A percentile compares a stretch with the other conserved stretches of the same genome.
Conservation (phyloP, 2,113 vertebrate species). For the Hemibagrus wyckioides region DNA sequence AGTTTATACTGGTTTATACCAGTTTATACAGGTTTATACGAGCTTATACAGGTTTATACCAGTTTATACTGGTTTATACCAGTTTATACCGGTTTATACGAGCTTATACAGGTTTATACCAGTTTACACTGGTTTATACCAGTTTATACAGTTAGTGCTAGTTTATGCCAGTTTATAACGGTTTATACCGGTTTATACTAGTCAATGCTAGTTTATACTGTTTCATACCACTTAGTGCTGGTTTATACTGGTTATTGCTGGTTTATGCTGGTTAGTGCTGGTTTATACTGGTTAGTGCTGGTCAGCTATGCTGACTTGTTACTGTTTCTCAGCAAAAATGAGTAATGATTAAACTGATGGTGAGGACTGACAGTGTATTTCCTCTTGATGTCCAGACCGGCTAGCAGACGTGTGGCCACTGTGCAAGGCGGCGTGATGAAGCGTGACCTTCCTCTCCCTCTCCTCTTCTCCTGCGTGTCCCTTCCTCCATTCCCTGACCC, state of each 20-base stretch:
- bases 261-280: neutral
- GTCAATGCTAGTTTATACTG: too few relatives aligned
- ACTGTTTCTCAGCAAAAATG: neutral
- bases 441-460: conserved; percentile 37
- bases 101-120: too few relatives aligned
- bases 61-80: too few relatives aligned
- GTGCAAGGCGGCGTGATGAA: conserved; percentile 40
- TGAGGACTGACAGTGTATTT: neutral
- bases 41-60: too few relatives aligned
- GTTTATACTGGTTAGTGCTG: neutral
- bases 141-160: too few relatives aligned
- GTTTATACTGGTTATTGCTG: neutral
- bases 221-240: neutral
- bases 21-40: too few relatives aligned
- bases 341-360: conserved; percentile 27
- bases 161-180: too few relatives aligned
- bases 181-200: too few relatives aligned
- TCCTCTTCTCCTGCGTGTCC: neutral
- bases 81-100: too few relatives aligned
- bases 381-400: conserved; percentile 17
- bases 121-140: too few relatives aligned
- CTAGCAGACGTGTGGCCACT: conserved; percentile 32
- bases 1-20: too few relatives aligned
- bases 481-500: conserved; percentile 12
- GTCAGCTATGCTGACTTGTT: conserved; percentile 18